Percentiles rank a stretch among this genome's conserved stretches.
These are phyloP conservation scores for Prionace glauca DNA, from an alignment of 2,797 vertebrate genomes.

Conservation along the genomic window DNA sequence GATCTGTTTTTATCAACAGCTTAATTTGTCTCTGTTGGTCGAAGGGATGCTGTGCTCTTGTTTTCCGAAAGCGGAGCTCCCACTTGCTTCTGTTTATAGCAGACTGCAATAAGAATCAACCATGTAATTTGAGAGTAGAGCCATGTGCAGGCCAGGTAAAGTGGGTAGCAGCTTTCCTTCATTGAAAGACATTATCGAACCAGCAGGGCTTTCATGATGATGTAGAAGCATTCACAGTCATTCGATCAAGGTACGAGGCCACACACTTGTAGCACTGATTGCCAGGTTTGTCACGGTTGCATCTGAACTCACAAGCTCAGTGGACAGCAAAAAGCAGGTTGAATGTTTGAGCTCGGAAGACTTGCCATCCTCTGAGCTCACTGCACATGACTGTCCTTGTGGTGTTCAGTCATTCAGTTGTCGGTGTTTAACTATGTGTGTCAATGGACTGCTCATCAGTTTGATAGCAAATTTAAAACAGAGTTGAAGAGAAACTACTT, in stretches of 20 bases:
- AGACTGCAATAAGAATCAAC: not conserved
- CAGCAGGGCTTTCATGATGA: not conserved
- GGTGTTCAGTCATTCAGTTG: no score
- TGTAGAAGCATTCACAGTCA: not conserved
- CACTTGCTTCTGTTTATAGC: not conserved
- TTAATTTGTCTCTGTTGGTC: not conserved
- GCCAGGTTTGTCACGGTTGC: not conserved
- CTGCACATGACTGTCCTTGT: no score
- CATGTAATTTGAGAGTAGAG: not conserved
- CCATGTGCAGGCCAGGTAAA: not conserved
- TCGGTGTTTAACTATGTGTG: no score
- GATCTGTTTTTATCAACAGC: not conserved
- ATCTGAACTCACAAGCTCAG: not conserved
- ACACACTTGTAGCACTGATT: not conserved
- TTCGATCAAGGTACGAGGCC: no score
- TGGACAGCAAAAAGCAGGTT: not conserved
- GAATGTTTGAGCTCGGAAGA: not conserved
- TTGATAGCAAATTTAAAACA: no score
- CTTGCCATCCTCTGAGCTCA: not conserved
- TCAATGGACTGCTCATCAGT: not conserved
- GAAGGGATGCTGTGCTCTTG: not conserved
- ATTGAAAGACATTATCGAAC: not conserved
- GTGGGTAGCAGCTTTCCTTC: not conserved
- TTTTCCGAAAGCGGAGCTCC: not conserved
- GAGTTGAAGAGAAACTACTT: no score